A percentile compares a stretch with the other conserved stretches of the same genome.
Conservation (phyloP, 2,888 invertebrate species). For the Pristionchus japonicus region DNA sequence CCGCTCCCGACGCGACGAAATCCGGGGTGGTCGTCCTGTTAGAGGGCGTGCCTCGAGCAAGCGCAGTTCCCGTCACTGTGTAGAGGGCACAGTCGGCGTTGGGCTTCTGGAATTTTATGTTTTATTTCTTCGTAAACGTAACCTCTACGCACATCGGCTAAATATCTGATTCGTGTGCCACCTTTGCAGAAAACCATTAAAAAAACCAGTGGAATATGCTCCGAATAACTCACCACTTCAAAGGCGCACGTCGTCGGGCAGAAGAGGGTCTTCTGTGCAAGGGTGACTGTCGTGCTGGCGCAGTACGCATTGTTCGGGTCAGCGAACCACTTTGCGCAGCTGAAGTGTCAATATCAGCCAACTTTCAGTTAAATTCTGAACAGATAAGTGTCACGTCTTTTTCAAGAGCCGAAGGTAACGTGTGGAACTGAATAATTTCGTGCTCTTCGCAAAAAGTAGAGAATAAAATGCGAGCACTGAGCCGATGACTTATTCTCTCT, state of each 20-base stretch:
- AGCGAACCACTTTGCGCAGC: neutral
- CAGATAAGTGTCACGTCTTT: too few species aligned
- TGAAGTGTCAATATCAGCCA: neutral
- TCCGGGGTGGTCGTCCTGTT: neutral
- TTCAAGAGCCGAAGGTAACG: too few species aligned
- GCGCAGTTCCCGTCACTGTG: neutral
- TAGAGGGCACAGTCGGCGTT: slow-evolving; percentile 3
- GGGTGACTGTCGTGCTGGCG: neutral
- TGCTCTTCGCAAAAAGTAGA: too few species aligned
- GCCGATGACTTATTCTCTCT: too few species aligned
- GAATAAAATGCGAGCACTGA: too few species aligned
- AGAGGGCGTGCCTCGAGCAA: neutral
- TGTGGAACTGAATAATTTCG: too few species aligned
- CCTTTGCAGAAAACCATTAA: too few species aligned
- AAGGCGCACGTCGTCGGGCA: neutral
- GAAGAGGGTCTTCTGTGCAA: neutral
- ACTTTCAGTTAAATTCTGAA: too few species aligned
- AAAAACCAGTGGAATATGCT: too few species aligned
- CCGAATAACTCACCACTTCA: neutral
- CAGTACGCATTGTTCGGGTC: neutral
- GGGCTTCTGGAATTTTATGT: neutral
- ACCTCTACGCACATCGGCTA: too few species aligned
- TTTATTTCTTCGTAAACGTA: too few species aligned
- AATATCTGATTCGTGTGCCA: too few species aligned
- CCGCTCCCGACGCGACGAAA: neutral